Percentiles rank a stretch among this genome's conserved stretches.
Conservation (phyloP, 37 sponge, comb jelly and placozoan genomes). For the Cladorhizidae sp. region DNA sequence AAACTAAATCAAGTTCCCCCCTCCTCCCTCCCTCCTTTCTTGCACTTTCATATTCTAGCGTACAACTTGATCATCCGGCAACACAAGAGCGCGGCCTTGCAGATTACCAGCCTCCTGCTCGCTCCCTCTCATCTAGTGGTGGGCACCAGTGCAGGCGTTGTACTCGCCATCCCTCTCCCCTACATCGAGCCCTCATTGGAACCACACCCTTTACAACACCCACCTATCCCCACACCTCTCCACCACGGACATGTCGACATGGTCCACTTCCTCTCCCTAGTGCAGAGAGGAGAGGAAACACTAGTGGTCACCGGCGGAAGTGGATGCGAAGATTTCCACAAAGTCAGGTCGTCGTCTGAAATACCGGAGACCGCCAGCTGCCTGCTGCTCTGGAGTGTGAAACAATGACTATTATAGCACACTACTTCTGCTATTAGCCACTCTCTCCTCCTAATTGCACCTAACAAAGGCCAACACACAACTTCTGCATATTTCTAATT, state of each 20-base stretch:
- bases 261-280: slow-evolving; percentile 17
- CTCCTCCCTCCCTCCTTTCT: neutral
- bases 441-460: no score
- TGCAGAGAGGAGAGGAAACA: slow-evolving; percentile 11
- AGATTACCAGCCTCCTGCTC: slow-evolving; percentile 46
- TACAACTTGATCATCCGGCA: slow-evolving; percentile 60
- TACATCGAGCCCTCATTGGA: neutral
- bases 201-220: slow-evolving; percentile 15
- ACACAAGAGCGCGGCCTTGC: slow-evolving; percentile 62
- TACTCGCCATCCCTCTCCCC: slow-evolving; percentile 65
- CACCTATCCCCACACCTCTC: slow-evolving; percentile 31
- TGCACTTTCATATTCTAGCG: no score
- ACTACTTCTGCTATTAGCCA: neutral
- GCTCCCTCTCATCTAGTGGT: slow-evolving; percentile 33
- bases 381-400: slow-evolving; percentile 29
- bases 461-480: no score
- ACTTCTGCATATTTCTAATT: no score
- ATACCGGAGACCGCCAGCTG: slow-evolving; percentile 54
- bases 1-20: no score
- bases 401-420: neutral
- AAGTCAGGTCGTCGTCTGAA: neutral
- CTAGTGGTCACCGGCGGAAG: slow-evolving; percentile 46
- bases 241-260: slow-evolving; percentile 35
- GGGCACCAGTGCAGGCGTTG: slow-evolving; percentile 77
- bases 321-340: slow-evolving; percentile 43